Percentiles rank a stretch among this genome's conserved stretches.
Evolutionary conservation across 2,888 invertebrate genomes (phyloP).

Genomic region (Agriopis aurantiaria): DNA sequence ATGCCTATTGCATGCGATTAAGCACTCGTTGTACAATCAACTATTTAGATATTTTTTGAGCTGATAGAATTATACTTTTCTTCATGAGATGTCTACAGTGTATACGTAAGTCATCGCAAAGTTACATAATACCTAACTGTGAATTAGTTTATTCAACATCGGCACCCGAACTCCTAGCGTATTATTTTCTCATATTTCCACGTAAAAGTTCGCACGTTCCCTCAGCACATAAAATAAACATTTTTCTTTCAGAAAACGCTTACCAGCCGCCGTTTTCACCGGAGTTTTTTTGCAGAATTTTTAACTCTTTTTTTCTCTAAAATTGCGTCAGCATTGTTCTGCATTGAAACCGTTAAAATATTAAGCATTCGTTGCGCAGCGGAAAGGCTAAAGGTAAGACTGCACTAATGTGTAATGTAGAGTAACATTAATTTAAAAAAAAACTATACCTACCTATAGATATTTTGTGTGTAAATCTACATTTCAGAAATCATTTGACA

Average conservation of each 20-base stretch:
- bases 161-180: not conserved
- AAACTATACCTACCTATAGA: too few species aligned
- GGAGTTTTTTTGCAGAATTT: constrained; percentile 20
- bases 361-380: constrained; percentile 37
- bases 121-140: not conserved
- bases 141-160: not conserved
- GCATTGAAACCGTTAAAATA: constrained; percentile 40
- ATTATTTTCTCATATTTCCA: constrained; percentile 11
- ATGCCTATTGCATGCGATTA: too few species aligned
- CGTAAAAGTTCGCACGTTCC: constrained; percentile 22
- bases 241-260: constrained; percentile 24
- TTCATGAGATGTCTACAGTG: not conserved
- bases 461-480: too few species aligned
- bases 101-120: not conserved
- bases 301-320: constrained; percentile 24
- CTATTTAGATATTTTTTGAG: too few species aligned
- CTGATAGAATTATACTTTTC: too few species aligned
- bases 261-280: constrained; percentile 17
- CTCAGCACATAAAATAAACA: constrained; percentile 24
- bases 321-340: constrained; percentile 41
- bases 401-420: not conserved
- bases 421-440: too few species aligned
- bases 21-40: too few species aligned
- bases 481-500: too few species aligned
- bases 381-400: constrained; percentile 8